Evolutionary conservation across 2,113 vertebrate genomes (phyloP).

Genomic region (Scolopax mira): DNA sequence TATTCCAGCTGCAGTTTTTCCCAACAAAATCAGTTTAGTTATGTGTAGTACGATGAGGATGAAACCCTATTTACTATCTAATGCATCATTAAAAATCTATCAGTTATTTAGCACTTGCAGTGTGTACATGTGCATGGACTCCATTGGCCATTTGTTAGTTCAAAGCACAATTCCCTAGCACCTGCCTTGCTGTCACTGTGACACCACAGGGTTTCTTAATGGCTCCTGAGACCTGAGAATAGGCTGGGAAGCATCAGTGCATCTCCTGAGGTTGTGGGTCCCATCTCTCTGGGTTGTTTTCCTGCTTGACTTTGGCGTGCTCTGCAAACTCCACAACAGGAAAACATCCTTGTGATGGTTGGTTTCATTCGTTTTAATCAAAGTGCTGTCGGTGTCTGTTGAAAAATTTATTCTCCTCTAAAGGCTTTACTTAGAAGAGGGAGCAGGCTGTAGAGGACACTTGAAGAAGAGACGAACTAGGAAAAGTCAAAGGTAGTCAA

Average conservation of each 20-base stretch:
- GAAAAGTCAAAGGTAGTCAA: background rate
- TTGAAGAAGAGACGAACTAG: background rate
- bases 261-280: background rate
- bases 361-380: background rate
- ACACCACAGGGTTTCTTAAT: background rate
- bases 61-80: background rate
- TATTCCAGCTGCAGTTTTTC: background rate
- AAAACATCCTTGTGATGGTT: background rate
- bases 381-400: background rate
- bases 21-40: background rate
- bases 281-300: background rate
- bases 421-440: background rate
- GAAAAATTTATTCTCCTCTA: background rate
- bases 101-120: background rate
- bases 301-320: accelerated
- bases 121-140: background rate
- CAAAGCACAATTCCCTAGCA: accelerated
- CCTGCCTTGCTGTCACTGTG: background rate
- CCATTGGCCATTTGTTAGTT: background rate
- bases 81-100: background rate
- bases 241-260: background rate
- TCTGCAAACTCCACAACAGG: background rate
- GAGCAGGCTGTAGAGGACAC: background rate
- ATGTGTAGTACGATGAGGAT: background rate
- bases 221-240: background rate